A percentile compares a stretch with the other conserved stretches of the same genome.
Conservation (phyloP, 2,888 invertebrate genomes). For the Stegana nigrithorax region DNA sequence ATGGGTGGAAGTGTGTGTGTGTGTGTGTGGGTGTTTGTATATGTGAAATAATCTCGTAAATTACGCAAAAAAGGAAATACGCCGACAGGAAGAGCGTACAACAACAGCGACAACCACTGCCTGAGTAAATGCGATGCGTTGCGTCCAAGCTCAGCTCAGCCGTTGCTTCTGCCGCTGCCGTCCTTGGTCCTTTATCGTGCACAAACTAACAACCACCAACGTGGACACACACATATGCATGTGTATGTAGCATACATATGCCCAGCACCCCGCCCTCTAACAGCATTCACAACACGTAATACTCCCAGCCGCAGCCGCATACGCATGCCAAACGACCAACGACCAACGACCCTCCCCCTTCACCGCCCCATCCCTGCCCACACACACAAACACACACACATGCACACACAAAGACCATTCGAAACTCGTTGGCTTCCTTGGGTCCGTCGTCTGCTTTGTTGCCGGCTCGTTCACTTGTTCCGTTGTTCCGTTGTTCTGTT, state of each 20-base stretch:
- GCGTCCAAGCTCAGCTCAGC: too few species aligned
- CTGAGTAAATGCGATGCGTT: too few species aligned
- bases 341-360: too few species aligned
- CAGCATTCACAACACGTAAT: too few species aligned
- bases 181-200: too few species aligned
- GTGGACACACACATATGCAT: conserved; percentile 9
- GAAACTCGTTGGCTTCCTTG: not conserved
- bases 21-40: conserved; percentile 30
- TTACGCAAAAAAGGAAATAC: conserved; percentile 60
- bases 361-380: conserved; percentile 1
- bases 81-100: conserved; percentile 29
- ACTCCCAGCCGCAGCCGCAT: too few species aligned
- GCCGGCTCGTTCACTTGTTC: conserved; percentile 6
- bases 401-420: not conserved
- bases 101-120: too few species aligned
- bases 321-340: too few species aligned
- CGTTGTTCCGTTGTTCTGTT: conserved; percentile 23
- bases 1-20: conserved; percentile 13
- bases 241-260: not conserved
- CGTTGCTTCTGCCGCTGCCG: too few species aligned
- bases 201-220: conserved; percentile 31
- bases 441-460: not conserved
- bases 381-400: conserved; percentile 27
- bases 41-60: conserved; percentile 59
- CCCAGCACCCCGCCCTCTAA: too few species aligned